Percentiles rank a stretch among this genome's conserved stretches.
phyloP scores from a whole-genome alignment of 2,113 vertebrate genomes.

The Anoura caudifer region DNA sequence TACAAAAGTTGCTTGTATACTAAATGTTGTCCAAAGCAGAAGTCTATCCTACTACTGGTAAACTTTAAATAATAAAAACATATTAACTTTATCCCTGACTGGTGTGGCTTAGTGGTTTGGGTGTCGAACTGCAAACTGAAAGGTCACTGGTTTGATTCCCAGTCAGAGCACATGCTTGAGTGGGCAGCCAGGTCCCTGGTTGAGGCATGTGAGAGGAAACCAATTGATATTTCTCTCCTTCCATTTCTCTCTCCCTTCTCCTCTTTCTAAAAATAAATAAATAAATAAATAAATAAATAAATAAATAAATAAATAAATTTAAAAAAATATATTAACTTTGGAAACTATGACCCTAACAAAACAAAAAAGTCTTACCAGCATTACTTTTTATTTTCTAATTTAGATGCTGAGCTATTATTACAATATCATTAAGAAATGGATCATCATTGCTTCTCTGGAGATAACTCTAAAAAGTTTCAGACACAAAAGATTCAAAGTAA shows the following conservation, averaged over 20 bases:
- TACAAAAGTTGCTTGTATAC: background rate
- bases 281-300: no score
- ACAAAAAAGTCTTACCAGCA: background rate
- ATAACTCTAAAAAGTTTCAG: background rate
- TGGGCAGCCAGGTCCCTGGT: no score
- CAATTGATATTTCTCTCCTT: no score
- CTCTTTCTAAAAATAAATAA: no score
- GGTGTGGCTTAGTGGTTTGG: no score
- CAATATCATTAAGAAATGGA: background rate
- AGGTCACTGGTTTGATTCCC: no score
- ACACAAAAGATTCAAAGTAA: background rate
- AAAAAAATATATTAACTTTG: background rate
- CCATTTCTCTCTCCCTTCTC: no score
- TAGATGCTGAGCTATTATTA: background rate
- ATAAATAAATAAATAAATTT: no score
- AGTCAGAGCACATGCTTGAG: no score
- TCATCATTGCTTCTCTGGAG: background rate
- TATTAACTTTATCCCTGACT: background rate
- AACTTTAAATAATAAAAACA: background rate
- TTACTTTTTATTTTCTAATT: slow-evolving; percentile 32
- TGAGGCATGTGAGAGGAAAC: no score
- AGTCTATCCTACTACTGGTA: background rate
- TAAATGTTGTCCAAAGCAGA: background rate
- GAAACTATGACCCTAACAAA: background rate
- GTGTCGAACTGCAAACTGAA: no score